Percentiles rank a stretch among this genome's conserved stretches.
These are phyloP conservation scores for Arenicola marina DNA, from an alignment of 2,888 invertebrate genomes.

Conservation along the genomic window DNA sequence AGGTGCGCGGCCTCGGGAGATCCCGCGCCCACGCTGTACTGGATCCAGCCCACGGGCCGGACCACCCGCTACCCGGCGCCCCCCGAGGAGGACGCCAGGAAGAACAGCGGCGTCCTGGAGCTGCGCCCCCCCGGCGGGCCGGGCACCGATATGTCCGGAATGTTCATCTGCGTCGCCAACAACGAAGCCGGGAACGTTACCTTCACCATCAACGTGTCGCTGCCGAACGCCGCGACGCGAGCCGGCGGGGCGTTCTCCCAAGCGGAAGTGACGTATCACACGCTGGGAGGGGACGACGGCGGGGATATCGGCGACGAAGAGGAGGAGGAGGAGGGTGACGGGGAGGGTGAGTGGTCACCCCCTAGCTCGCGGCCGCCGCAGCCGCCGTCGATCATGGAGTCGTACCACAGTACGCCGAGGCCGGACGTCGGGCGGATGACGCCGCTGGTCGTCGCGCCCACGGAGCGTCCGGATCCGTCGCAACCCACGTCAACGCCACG, in stretches of 20 bases:
- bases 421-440: neutral
- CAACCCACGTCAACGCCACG: too few relatives aligned
- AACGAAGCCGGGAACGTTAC: conserved; percentile 59
- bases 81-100: conserved; percentile 25
- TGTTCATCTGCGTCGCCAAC: conserved; percentile 56
- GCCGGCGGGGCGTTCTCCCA: neutral
- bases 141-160: conserved; percentile 30
- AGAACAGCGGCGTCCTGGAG: conserved; percentile 45
- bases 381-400: neutral
- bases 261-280: neutral
- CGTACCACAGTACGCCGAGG: neutral
- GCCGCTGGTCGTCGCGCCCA: neutral
- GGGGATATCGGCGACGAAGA: neutral
- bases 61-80: conserved; percentile 45
- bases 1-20: conserved; percentile 56
- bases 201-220: conserved; percentile 54
- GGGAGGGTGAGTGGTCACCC: neutral
- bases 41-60: conserved; percentile 54
- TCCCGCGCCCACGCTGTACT: conserved; percentile 55
- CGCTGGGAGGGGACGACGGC: neutral
- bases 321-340: neutral
- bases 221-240: conserved; percentile 36
- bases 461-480: neutral
- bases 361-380: neutral
- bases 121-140: neutral